Base-by-base conservation (phyloP, 64 coral and sea anemone species). In the Catalaphyllia jardinei region DNA sequence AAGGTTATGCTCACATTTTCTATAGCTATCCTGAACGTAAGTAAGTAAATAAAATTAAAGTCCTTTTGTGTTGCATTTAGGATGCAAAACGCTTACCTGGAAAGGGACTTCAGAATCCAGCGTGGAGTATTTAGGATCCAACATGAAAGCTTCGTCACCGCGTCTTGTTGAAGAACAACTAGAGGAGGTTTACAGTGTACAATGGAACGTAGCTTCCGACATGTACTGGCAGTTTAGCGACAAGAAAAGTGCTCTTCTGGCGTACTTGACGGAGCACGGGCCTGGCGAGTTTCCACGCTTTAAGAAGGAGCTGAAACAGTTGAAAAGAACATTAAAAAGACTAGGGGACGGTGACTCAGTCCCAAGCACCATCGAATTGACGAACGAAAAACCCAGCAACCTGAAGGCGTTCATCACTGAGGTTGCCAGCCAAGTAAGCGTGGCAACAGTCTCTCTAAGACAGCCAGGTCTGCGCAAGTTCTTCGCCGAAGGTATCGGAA, bases 391-490 rank as follows among this genome's bases (percentile, higher is more conserved):
- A 14, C 9, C 30, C 17, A 29, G 57, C 79, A 82, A 62, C 18
- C 27, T 82, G 38, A 22, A 38, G 7, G 14, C 79, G 4, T 52
- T 82, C 54, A 35, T 82, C 57, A 18, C 57, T 38, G 79, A 62
- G 19, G 55, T 82, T 2, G 18, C 25, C 2, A 38, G 59, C 59
- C 79, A 82, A 1, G 57, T 82, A 2, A 82, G 15, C 59, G 57
- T 82, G 6, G 79, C 79, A 64, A 82, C 79, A 0, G 79, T 82
- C 4, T 16, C 29, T 20, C 59, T 65, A 25, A 82, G 63, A 15
- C 79, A 82, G 31, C 79, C 79, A 15, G 79, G 79, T 6, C 79
- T 82, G 57, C 79, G 31, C 8, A 82, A 82, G 18, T 82, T 82
- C 29, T 82, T 63, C 30, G 28, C 30, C 4, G 18, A 82, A 38